Conservation (phyloP, 2,113 vertebrate species). For the Trogon surrucura region DNA sequence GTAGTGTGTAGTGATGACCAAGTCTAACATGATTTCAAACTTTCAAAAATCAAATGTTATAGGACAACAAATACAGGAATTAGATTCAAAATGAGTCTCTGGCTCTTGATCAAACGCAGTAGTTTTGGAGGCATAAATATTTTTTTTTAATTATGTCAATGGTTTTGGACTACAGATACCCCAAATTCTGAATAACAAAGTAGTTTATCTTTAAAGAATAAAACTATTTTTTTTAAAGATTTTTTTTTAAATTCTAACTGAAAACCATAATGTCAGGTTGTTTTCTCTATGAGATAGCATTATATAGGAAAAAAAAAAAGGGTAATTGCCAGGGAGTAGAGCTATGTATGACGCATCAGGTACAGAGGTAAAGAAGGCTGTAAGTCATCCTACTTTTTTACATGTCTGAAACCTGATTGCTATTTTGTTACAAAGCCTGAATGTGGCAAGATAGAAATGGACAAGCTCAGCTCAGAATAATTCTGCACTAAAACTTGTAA, state of each 20-base stretch:
- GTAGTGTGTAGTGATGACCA: fast-evolving
- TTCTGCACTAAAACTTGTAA: neutral
- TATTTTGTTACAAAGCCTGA: neutral
- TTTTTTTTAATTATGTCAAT: neutral
- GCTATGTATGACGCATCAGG: neutral
- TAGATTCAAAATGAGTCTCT: neutral
- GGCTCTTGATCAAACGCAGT: neutral
- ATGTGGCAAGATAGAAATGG: neutral
- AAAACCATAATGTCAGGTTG: neutral
- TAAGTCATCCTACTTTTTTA: neutral
- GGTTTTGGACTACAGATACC: neutral
- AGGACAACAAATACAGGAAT: neutral
- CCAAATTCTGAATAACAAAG: neutral
- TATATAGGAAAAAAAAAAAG: neutral
- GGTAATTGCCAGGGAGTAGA: neutral
- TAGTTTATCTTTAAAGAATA: neutral
- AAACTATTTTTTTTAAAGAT: neutral
- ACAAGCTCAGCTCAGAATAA: neutral
- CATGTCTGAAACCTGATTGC: neutral
- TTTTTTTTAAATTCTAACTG: neutral
- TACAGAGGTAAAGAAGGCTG: neutral
- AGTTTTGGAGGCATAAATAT: neutral
- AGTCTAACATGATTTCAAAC: neutral
- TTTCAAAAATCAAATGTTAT: neutral
- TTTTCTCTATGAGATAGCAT: neutral